Conservation (phyloP, 2,888 invertebrate species). For the Drosophila villosipedis region DNA sequence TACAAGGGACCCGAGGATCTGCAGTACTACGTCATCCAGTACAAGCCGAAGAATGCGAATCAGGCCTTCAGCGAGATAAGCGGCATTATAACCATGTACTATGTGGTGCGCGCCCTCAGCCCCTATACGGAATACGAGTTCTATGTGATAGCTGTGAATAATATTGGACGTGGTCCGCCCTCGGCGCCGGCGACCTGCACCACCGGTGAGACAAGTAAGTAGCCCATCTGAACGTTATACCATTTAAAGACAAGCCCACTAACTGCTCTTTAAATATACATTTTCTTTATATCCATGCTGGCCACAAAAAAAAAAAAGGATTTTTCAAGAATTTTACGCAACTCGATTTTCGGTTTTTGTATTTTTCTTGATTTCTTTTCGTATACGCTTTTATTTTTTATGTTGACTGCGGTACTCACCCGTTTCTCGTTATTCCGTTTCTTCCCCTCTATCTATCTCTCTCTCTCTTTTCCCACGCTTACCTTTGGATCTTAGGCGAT, state of each 20-base stretch:
- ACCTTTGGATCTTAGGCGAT: constrained; percentile 87
- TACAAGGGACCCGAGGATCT: constrained; percentile 95
- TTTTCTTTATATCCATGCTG: constrained; percentile 31
- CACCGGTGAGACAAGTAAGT: constrained; percentile 98
- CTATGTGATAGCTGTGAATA: constrained; percentile 97
- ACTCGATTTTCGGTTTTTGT: constrained; percentile 44
- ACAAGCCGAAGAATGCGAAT: constrained; percentile 97
- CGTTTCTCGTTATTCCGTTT: constrained; percentile 59
- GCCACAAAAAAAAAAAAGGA: constrained; percentile 30
- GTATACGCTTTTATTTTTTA: constrained; percentile 29
- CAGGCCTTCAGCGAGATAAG: constrained; percentile 96
- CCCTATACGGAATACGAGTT: constrained; percentile 99
- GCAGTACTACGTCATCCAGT: constrained; percentile 98
- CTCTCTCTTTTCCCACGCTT: constrained; percentile 18
- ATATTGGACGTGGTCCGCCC: constrained; percentile 95
- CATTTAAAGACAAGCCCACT: constrained; percentile 36
- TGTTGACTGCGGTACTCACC: constrained; percentile 59
- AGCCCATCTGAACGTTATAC: constrained; percentile 29
- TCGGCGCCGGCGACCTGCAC: constrained; percentile 95
- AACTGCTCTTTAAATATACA: constrained; percentile 28
- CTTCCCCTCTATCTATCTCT: constrained; percentile 20
- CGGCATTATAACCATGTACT: constrained; percentile 96
- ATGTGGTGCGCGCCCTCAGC: constrained; percentile 94
- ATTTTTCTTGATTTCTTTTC: constrained; percentile 11
- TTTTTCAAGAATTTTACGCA: constrained; percentile 45